Base-by-base conservation (phyloP, 2,797 vertebrate genomes). In the Rhinophrynus dorsalis region DNA sequence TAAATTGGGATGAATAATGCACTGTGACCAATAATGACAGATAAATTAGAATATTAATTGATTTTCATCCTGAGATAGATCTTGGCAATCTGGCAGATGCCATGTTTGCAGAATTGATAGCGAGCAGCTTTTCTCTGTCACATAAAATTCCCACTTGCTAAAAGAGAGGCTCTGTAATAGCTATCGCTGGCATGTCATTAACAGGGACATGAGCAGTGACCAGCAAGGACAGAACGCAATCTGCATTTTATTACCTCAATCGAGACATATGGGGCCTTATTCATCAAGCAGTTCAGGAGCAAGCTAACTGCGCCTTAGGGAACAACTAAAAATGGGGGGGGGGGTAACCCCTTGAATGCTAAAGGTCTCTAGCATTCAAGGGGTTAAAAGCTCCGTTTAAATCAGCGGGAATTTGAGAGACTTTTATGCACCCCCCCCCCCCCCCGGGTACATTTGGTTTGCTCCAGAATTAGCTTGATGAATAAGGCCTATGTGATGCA, bases 21-120 rank as follows among this genome's bases (percentile, higher is more conserved):
- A 69, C 55, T 75, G 26, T 79, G 79, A 78, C 27, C 70, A 15
- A 76, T 83, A 78, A 83, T 79, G 82, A 81, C 74, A 81, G 67
- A 76, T 80, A 84, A 83, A 85, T 87, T 78, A 76, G 70, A 85
- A 84, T 85, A 85, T 82, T 85, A 86, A 88, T 84, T 0, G 0
- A 66, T 80, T 83, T 84, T 64, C 3, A 66, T 80, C 80, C 70
- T 79, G 56, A 83, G 82, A 80, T 82, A 68, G 71, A 82, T 82
- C 70, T 80, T 75, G 68, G 75, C 74, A 84, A 80, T 80, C 57
- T 82, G 74, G 75, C 77, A 86, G 80, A 75, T 84, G 79, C 17
- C 2, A 1, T 74, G 83, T 85, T 84, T 85, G 74, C 71, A 84
- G 81, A 86, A 87, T 67, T 83, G 83, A 83, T 80, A 86, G 74